Base-by-base conservation (phyloP, 2,888 invertebrate genomes). In the Scaptodrosophila latifasciaeformis region DNA sequence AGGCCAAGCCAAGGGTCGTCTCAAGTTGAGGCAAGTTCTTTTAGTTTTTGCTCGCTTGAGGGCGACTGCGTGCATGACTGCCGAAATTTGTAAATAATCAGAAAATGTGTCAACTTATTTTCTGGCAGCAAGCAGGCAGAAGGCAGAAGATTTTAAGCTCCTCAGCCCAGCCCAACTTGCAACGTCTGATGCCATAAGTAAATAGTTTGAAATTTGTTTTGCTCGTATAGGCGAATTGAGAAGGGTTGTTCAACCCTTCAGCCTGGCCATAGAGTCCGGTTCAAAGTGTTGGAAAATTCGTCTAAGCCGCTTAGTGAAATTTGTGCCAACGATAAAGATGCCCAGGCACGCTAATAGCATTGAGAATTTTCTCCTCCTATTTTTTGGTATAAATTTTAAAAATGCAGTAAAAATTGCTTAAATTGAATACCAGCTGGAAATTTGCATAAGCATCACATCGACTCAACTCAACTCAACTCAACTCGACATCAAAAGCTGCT, bases 51-150 rank as follows among this genome's bases (percentile, higher is more conserved):
- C 39, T 10, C 49, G 49, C 44, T 44, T 44, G 15, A n/a, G 15
- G 35, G 35, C 35, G 15, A 13, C 37, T 37, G 31, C 49, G 47
- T 60, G 69, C 66, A 66, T 70, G 74, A 64, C 69, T 66, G 60
- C 66, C 77, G 59, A 70, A 63, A 74, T 74, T 77, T 74, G 72
- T 74, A 74, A 74, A 74, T 77, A 74, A 74, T 74, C 77, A 68
- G 64, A 74, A 68, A 74, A 74, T 74, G 75, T 74, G 72, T 74
- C 72, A 74, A 77, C 72, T 74, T 74, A 74, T 74, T 74, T 70
- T 70, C 58, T 24, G 19, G 27, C 12, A 3, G 29, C 17, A 42
- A 42, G 42, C 21, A 13, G 27, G 15, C 9, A n/a, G n/a, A n/a
- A n/a, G 34, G 34, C 34, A n/a, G n/a, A 34, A 34, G 34, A 15